Percentiles rank a stretch among this genome's conserved stretches.
These are phyloP conservation scores for Ibidorhyncha struthersii DNA, from an alignment of 2,113 vertebrate species.

Conservation along the genomic window DNA sequence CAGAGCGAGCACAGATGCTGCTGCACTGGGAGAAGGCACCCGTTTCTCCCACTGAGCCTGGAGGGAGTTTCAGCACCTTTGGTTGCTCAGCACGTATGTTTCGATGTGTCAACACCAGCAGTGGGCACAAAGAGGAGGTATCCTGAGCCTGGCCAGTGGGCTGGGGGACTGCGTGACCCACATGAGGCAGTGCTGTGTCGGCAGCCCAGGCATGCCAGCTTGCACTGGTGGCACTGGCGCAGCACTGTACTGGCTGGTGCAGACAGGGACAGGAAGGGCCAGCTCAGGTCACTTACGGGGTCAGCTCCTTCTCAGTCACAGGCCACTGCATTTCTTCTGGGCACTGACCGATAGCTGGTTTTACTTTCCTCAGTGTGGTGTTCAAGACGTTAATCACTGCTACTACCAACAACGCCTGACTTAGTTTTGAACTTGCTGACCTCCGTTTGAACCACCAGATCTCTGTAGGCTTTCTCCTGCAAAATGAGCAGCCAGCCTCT, in stretches of 20 bases:
- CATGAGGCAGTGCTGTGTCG: rapidly evolving
- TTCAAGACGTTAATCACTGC: background rate
- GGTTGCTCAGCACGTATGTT: background rate
- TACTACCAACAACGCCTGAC: background rate
- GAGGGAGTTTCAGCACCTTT: background rate
- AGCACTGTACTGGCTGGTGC: background rate
- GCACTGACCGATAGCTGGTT: background rate
- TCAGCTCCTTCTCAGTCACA: background rate
- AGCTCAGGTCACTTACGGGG: background rate
- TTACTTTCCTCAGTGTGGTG: background rate
- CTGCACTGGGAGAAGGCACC: background rate
- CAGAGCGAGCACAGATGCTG: background rate
- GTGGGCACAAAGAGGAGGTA: background rate
- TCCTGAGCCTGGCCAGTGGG: background rate
- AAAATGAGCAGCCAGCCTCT: background rate
- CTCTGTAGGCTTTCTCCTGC: background rate
- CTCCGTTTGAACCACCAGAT: background rate
- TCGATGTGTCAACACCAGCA: background rate
- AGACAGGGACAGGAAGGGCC: background rate
- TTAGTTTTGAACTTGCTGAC: background rate
- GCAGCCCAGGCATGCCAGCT: background rate
- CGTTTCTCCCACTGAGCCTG: background rate
- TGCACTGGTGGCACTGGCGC: rapidly evolving
- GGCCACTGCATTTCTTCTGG: background rate
- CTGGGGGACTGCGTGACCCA: background rate